phyloP scores from a whole-genome alignment of 2,113 vertebrate species.

The Dunckerocampus dactyliophorus region DNA sequence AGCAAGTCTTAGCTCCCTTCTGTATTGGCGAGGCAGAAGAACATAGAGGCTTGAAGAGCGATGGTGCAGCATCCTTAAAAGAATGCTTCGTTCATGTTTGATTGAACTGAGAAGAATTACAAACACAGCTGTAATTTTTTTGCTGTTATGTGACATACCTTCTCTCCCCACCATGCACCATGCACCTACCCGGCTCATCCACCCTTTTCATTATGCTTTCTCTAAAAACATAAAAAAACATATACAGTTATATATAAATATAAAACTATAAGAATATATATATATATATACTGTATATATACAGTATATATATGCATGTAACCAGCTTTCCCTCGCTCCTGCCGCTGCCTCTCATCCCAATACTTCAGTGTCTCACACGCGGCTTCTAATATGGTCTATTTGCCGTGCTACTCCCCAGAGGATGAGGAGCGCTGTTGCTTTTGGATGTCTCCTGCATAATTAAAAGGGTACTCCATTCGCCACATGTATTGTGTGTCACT shows the following conservation, averaged over 20 bases:
- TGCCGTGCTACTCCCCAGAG: slow-evolving; percentile 64
- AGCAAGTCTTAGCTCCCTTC: slow-evolving; percentile 9
- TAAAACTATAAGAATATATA: background rate
- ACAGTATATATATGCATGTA: background rate
- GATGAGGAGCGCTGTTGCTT: slow-evolving; percentile 74
- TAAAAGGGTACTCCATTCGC: slow-evolving; percentile 73
- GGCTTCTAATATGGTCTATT: slow-evolving; percentile 67
- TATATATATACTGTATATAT: background rate
- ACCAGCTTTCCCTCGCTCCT: background rate
- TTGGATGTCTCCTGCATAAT: slow-evolving; percentile 78
- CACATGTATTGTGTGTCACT: slow-evolving; percentile 73
- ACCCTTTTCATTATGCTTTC: too few relatives aligned
- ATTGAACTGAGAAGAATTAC: too few relatives aligned
- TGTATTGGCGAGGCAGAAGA: background rate
- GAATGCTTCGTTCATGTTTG: too few relatives aligned
- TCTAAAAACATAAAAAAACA: background rate
- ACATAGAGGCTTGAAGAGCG: too few relatives aligned
- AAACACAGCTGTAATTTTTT: too few relatives aligned
- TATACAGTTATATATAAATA: background rate
- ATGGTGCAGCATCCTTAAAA: too few relatives aligned
- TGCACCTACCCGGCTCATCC: too few relatives aligned
- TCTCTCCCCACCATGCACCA: too few relatives aligned
- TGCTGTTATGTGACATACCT: too few relatives aligned
- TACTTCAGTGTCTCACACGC: slow-evolving; percentile 38
- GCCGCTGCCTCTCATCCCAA: slow-evolving; percentile 41